Evolutionary conservation across 1,140 invertebrate species (phyloP).

Genomic region (Ooceraea biroi): DNA sequence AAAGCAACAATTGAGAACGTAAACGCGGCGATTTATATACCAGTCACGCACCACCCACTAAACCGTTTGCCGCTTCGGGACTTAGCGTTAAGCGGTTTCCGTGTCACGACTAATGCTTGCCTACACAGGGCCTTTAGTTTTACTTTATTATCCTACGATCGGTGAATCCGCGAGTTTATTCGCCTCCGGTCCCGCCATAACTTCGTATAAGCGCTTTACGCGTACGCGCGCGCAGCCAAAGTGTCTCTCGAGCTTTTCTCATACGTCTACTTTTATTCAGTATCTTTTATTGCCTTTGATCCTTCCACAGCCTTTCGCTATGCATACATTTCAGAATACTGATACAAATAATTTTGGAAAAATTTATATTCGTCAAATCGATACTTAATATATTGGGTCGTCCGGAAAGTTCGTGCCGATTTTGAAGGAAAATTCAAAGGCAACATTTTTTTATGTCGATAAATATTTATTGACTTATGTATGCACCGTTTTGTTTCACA

Average conservation of each 20-base stretch:
- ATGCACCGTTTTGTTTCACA: too few species aligned
- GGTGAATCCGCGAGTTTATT: conserved; percentile 17
- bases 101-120: conserved; percentile 20
- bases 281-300: not conserved
- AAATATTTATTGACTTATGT: too few species aligned
- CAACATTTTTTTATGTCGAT: too few species aligned
- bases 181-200: not conserved
- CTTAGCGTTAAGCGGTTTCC: conserved; percentile 14
- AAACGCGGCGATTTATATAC: conserved; percentile 40
- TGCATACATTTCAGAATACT: too few species aligned
- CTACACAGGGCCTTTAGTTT: conserved; percentile 11
- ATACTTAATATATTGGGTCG: too few species aligned
- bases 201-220: not conserved
- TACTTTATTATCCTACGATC: conserved; percentile 23
- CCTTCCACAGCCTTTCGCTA: not conserved
- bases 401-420: too few species aligned
- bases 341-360: not conserved
- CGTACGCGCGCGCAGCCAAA: not conserved
- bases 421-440: too few species aligned
- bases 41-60: conserved; percentile 42
- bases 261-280: not conserved
- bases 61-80: conserved; percentile 10
- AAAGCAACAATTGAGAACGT: conserved; percentile 31
- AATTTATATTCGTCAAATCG: too few species aligned
- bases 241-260: not conserved